Percentiles rank a stretch among this genome's conserved stretches.
Evolutionary conservation across 2,797 vertebrate species (phyloP).

Genomic region (Siniperca scherzeri): DNA sequence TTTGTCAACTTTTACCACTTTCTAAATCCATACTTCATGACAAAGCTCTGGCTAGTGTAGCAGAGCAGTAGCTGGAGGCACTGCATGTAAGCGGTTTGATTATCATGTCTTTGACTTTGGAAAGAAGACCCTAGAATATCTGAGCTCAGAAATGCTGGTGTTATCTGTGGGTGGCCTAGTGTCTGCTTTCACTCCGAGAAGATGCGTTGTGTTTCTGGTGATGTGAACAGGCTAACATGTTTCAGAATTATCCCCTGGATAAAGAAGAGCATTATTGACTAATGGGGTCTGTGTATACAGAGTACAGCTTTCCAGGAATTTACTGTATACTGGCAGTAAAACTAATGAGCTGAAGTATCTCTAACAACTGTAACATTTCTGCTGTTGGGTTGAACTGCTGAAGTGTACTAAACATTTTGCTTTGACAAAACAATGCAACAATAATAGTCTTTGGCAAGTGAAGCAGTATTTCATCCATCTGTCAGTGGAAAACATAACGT

Average conservation of each 20-base stretch:
- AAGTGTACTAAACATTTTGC: conserved; percentile 3
- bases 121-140: conserved; percentile 13
- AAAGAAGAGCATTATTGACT: not conserved
- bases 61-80: not conserved
- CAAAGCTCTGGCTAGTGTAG: not conserved
- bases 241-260: not conserved
- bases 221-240: not conserved
- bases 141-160: conserved; percentile 15
- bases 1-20: not conserved
- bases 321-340: not conserved
- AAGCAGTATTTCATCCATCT: conserved; percentile 10
- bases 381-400: not conserved
- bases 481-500: conserved; percentile 51
- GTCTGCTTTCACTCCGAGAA: conserved; percentile 3
- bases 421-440: conserved; percentile 19
- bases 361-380: not conserved
- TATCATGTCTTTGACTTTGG: conserved; percentile 16
- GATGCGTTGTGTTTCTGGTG: conserved; percentile 2
- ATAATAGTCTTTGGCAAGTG: not conserved
- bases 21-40: not conserved
- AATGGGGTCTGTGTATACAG: not conserved
- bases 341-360: not conserved
- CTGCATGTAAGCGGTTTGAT: not conserved
- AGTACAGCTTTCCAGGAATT: not conserved
- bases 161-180: conserved; percentile 5